phyloP scores from a whole-genome alignment of 2,888 invertebrate genomes.

The Synergus itoensis region DNA sequence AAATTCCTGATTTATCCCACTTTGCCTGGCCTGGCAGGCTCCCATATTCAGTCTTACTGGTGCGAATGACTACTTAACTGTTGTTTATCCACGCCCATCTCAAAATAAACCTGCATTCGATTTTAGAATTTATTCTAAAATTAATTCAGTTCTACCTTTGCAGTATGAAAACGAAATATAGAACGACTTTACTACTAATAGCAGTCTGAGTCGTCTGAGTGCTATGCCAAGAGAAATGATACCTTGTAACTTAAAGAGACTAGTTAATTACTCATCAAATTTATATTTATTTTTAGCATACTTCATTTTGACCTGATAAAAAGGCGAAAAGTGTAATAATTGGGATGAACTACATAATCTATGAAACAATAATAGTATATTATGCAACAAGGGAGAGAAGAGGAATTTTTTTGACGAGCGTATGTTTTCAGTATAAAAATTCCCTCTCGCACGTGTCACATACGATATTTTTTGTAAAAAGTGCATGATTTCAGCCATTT shows the following conservation, averaged over 20 bases:
- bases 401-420: no score
- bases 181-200: constrained; percentile 10
- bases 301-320: neutral
- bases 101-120: constrained; percentile 18
- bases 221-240: neutral
- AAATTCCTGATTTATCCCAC: no score
- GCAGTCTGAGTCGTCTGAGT: neutral
- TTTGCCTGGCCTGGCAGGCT: constrained; percentile 12
- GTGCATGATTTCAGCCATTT: no score
- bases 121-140: constrained; percentile 22
- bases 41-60: constrained; percentile 27
- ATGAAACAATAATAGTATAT: neutral
- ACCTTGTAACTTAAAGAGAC: neutral
- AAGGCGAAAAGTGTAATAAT: neutral
- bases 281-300: neutral
- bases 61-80: constrained; percentile 1
- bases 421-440: no score
- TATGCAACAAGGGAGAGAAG: no score
- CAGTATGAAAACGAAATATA: constrained; percentile 18
- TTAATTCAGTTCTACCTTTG: constrained; percentile 19
- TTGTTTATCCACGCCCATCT: constrained; percentile 11
- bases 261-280: neutral
- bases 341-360: neutral
- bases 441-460: no score
- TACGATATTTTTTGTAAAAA: no score